Evolutionary conservation across 1,140 invertebrate species (phyloP), one percentile per base, ranked within the genome.

Genomic region (Babylonia areolata): DNA sequence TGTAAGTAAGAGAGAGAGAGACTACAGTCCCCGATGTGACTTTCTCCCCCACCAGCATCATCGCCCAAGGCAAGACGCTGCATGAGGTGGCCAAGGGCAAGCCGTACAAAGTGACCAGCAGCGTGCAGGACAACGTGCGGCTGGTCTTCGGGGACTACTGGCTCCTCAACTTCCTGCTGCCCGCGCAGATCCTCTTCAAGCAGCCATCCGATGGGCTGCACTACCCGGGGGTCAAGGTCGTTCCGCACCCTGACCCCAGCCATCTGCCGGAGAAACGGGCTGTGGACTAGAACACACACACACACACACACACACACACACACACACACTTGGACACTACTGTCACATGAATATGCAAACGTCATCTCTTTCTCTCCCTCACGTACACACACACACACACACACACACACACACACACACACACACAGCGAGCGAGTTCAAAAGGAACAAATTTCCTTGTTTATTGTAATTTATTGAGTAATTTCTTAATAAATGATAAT

Each of bases 81-180:
- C 89, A 89, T 75, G 91, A 93, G 87, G 69, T 91, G 2, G 69
- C 87, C 0, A 90, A 91, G 79, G 85, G 89, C 33, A 79, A 90
- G 1, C 85, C 77, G 2, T 69, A 91, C 17, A 88, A 87, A 83
- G 85, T 73, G n/a, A 87, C 73, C 23, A 85, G 84, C 33, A 82
- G 54, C 23, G 40, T 90, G 0, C 85, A 82, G 37, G 73, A 89
- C n/a, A 93, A 92, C 80, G 87, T 92, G 39, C 86, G 87, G 12
- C 90, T 91, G 20, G 92, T 93, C 33, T 93, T 93, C 86, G 92
- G 92, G 15, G 88, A 91, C 40, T 93, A 89, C 81, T 93, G 92
- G 92, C 75, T 33, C 15, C 35, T 92, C 6, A 93, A 92, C 86
- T 93, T 93, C 75, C 9, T 93, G 2, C 92, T 92, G 82, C 92